A percentile compares a stretch with the other conserved stretches of the same genome.
Conservation (phyloP, 2,113 vertebrate genomes). For the Chlorodrepanis virens region DNA sequence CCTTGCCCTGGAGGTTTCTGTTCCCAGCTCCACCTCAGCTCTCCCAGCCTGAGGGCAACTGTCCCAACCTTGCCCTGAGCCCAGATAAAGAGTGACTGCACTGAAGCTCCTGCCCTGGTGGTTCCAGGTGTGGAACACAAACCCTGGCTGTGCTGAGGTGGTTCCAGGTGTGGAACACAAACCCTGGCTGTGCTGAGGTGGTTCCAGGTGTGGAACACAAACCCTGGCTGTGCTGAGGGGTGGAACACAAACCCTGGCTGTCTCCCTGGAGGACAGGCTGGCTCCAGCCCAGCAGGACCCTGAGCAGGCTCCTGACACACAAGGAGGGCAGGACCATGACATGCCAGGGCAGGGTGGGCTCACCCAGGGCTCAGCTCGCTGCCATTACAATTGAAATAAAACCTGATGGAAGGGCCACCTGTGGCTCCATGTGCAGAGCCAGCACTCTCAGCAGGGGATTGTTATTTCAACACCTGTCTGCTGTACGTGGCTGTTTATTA, state of each 20-base stretch:
- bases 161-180: no score
- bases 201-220: no score
- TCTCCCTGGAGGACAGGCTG: neutral
- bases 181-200: fast-evolving
- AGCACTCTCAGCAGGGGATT: neutral
- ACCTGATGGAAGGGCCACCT: neutral
- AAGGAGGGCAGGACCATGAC: neutral
- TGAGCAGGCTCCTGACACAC: neutral
- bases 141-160: fast-evolving
- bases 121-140: fast-evolving
- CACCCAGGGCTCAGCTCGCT: neutral
- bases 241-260: neutral
- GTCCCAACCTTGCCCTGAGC: neutral
- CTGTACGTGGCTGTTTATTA: neutral
- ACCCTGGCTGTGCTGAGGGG: fast-evolving
- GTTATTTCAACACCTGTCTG: neutral
- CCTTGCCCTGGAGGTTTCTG: neutral
- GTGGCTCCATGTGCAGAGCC: fast-evolving
- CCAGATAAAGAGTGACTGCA: no score
- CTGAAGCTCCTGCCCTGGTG: neutral
- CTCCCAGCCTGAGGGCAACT: neutral
- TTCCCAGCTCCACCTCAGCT: neutral
- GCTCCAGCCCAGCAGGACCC: neutral
- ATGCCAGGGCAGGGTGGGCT: fast-evolving
- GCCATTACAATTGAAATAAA: neutral